phyloP scores from a whole-genome alignment of 2,797 vertebrate genomes.

The Rousettus madagascariensis region DNA sequence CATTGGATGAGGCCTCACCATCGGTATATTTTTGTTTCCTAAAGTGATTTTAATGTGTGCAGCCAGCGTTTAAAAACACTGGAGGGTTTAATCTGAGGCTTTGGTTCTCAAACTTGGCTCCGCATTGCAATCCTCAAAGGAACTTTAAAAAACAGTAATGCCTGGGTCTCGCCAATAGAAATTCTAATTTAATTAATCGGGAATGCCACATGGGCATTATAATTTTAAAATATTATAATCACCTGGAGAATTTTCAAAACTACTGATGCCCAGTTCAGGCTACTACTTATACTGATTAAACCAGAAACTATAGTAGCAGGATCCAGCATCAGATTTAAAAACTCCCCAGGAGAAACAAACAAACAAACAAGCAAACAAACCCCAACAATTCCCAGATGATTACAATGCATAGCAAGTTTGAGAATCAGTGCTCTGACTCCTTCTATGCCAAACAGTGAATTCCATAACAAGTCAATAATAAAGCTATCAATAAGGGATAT shows the following conservation, averaged over 20 bases:
- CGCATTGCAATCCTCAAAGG: not conserved
- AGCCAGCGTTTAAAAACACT: not conserved
- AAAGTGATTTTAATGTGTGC: not conserved
- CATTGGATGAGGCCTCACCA: not conserved
- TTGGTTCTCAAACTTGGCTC: not conserved
- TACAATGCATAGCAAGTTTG: not conserved
- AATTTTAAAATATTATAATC: not conserved
- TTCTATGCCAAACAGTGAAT: not conserved
- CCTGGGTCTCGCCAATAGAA: not conserved
- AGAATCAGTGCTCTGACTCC: not conserved
- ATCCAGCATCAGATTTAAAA: not conserved
- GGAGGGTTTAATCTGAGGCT: not conserved
- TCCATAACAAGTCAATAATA: not conserved
- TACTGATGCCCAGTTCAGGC: not conserved
- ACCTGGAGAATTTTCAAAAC: not conserved
- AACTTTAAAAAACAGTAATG: not conserved
- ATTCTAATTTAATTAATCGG: constrained; percentile 12
- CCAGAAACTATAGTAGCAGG: not conserved
- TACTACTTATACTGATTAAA: not conserved
- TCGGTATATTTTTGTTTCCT: not conserved
- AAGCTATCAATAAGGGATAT: not conserved
- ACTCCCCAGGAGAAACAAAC: not conserved
- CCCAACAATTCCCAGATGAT: not conserved
- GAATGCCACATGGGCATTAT: not conserved
- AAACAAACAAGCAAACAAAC: no score